A percentile compares a stretch with the other conserved stretches of the same genome.
These are phyloP conservation scores for Bombus confusus DNA, from an alignment of 1,140 invertebrate species.

Conservation along the genomic window DNA sequence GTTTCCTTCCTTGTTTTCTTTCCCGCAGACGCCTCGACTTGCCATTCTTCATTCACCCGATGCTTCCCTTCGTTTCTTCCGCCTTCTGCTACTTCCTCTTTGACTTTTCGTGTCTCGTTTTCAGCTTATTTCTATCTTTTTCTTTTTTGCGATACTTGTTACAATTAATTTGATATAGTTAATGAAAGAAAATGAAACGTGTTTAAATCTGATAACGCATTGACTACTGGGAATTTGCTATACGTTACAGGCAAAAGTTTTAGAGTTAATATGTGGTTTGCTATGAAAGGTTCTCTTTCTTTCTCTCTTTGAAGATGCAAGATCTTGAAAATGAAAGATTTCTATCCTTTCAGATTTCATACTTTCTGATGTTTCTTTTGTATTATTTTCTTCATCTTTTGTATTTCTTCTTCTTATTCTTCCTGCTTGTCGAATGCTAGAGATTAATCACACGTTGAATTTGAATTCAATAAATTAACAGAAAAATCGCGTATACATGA, in stretches of 20 bases:
- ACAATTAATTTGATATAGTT: no score
- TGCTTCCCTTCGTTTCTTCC: not conserved
- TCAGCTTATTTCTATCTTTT: not conserved
- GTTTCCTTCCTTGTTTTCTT: slow-evolving; percentile 57
- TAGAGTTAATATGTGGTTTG: not conserved
- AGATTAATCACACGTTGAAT: not conserved
- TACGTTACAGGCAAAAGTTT: no score
- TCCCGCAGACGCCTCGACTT: not conserved
- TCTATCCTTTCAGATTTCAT: not conserved
- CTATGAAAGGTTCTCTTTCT: not conserved
- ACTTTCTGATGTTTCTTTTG: not conserved
- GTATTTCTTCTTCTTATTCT: not conserved
- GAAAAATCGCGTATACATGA: not conserved
- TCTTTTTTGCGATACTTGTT: not conserved
- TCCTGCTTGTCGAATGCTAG: not conserved
- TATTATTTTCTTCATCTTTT: not conserved
- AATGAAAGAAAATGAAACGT: no score
- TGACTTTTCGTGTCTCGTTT: not conserved
- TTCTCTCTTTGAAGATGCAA: not conserved
- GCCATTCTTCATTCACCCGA: not conserved
- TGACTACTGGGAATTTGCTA: no score
- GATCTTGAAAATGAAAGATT: not conserved
- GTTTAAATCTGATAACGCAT: no score
- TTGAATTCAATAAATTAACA: not conserved
- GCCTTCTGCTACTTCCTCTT: not conserved